Base-by-base conservation (phyloP, 2,888 invertebrate genomes). In the Phortica okadai region DNA sequence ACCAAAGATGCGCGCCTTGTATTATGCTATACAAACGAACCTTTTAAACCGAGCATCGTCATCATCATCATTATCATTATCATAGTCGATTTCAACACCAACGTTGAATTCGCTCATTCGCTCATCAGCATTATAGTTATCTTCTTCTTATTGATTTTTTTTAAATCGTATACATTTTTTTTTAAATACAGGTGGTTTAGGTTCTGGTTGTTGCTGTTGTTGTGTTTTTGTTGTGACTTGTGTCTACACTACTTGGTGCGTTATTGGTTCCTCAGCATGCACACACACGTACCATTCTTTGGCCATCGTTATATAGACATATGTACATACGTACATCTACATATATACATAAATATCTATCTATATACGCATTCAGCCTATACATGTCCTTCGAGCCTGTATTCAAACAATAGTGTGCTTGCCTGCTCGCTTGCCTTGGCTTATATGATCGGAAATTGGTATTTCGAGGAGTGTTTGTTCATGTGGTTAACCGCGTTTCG, bases 391-490 rank as follows among this genome's bases (percentile, higher is more conserved):
- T 69, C 21, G 45, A 50, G 14, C 33, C 14, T 56, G 14, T 33
- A 72, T 56, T 16, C 70, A 72, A 72, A 72, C 70, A 25, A 72
- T 72, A 45, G 54, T 54, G 2, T 21, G 56, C 70, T 62, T 25
- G 62, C 70, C 21, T 25, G 62, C 54, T 33, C 16, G 69, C 69
- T 10, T 42, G 14, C 69, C 69, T 33, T 72, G 70, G 10, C 41
- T 56, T 72, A 54, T 54, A 72, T 56, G 70, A 72, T 56, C 70
- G 70, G 70, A 72, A 72, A 72, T 72, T 56, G 54, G 56, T 41
- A 72, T 72, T 72, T 72, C 54, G 70, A 33, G 54, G 66, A 11
- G 41, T 42, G 66, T 14, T n/a, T 33, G 41, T 42, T 4, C 21
- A 25, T 25, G 4, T 25, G 16, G 62, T 8, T 62, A 4, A 25